Percentiles rank a stretch among this genome's conserved stretches.
Conservation (phyloP, 2,888 invertebrate species). For the Agrochola litura region DNA sequence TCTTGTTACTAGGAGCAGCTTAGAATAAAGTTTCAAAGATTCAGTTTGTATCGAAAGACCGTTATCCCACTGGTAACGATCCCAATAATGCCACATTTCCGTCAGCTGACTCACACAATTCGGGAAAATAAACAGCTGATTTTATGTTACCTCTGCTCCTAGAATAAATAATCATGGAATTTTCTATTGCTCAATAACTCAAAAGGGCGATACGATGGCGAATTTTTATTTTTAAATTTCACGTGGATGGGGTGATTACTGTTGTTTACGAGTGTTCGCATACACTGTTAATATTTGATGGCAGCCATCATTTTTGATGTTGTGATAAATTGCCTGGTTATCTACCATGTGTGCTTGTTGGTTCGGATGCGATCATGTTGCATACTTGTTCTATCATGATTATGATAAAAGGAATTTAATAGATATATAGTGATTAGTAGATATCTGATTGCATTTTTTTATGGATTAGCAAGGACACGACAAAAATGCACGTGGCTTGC, state of each 20-base stretch:
- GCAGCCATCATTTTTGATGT: slow-evolving; percentile 63
- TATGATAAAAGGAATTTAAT: slow-evolving; percentile 12
- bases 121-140: slow-evolving; percentile 57
- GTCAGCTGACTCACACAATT: slow-evolving; percentile 61
- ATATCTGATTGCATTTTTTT: slow-evolving; percentile 14
- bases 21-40: slow-evolving; percentile 2
- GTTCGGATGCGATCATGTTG: slow-evolving; percentile 34
- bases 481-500: neutral
- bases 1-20: slow-evolving; percentile 41
- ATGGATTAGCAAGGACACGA: neutral
- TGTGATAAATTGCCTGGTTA: slow-evolving; percentile 61
- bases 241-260: slow-evolving; percentile 65
- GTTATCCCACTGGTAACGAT: slow-evolving; percentile 20
- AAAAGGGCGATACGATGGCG: slow-evolving; percentile 63
- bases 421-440: slow-evolving; percentile 3
- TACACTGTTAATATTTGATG: slow-evolving; percentile 64
- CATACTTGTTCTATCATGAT: slow-evolving; percentile 20
- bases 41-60: slow-evolving; percentile 11
- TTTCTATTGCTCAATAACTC: slow-evolving; percentile 63
- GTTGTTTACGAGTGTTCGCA: slow-evolving; percentile 68
- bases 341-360: slow-evolving; percentile 40
- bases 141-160: slow-evolving; percentile 52
- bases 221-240: slow-evolving; percentile 69
- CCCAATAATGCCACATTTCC: slow-evolving; percentile 47
- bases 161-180: slow-evolving; percentile 56